Evolutionary conservation across 2,888 invertebrate genomes (phyloP).

Genomic region (Deilephila elpenor): DNA sequence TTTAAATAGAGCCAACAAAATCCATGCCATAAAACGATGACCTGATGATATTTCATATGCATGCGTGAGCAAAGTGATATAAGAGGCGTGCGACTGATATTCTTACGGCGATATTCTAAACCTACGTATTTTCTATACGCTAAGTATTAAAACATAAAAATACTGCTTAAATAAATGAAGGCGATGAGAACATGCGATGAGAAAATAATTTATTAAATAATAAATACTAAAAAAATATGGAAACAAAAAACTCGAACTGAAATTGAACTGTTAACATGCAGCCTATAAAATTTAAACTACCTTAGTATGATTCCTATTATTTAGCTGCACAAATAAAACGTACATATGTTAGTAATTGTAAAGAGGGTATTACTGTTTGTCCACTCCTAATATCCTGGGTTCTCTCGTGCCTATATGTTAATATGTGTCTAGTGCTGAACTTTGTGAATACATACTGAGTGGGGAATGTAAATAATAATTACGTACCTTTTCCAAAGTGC

Average conservation of each 20-base stretch:
- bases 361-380: slow-evolving; percentile 18
- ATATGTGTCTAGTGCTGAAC: slow-evolving; percentile 50
- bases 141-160: background rate
- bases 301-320: slow-evolving; percentile 85
- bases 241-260: slow-evolving; percentile 43
- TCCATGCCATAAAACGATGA: background rate
- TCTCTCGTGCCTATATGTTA: slow-evolving; percentile 39
- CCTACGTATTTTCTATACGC: background rate
- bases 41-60: slow-evolving; percentile 9
- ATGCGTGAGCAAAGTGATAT: slow-evolving; percentile 27
- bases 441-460: slow-evolving; percentile 45
- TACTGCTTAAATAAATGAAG: slow-evolving; percentile 34
- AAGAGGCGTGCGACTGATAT: slow-evolving; percentile 10
- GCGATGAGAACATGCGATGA: slow-evolving; percentile 32
- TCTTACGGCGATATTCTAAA: background rate
- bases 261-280: slow-evolving; percentile 52
- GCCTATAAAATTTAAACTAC: slow-evolving; percentile 68
- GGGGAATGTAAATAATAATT: slow-evolving; percentile 24
- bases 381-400: slow-evolving; percentile 43
- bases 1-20: background rate
- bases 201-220: slow-evolving; percentile 29
- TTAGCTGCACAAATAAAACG: slow-evolving; percentile 85
- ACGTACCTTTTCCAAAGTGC: slow-evolving; percentile 97
- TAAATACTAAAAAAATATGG: slow-evolving; percentile 32
- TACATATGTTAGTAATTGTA: slow-evolving; percentile 71